Percentiles rank a stretch among this genome's conserved stretches.
Evolutionary conservation across 2,888 invertebrate species (phyloP).

Genomic region (Gonocerus acuteangulatus): DNA sequence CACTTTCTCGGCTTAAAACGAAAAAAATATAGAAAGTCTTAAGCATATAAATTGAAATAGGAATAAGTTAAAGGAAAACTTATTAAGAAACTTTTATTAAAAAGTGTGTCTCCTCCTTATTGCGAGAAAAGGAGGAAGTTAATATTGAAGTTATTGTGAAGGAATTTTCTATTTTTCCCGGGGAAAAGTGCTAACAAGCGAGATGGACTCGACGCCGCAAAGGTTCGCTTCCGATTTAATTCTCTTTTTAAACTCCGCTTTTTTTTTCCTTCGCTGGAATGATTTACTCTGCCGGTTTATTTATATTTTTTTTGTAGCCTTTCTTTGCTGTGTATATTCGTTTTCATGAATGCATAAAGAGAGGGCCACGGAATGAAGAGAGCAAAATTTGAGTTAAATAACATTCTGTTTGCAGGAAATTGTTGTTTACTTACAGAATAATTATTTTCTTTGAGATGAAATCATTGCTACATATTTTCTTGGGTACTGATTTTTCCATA

Average conservation of each 20-base stretch:
- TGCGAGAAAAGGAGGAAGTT: background rate
- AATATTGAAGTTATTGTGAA: background rate
- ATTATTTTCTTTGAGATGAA: too few relatives aligned
- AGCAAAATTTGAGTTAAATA: background rate
- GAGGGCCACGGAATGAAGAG: background rate
- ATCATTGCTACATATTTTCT: too few relatives aligned
- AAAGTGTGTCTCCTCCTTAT: background rate
- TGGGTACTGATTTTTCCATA: too few relatives aligned
- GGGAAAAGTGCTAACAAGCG: conserved; percentile 1
- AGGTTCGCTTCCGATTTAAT: conserved; percentile 12
- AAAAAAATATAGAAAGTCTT: too few relatives aligned
- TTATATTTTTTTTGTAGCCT: background rate
- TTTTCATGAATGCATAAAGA: conserved; percentile 4
- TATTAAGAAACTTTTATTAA: conserved; percentile 4
- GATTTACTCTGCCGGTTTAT: background rate
- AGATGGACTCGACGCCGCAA: background rate
- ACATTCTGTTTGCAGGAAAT: background rate
- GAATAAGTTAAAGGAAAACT: background rate
- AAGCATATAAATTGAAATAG: background rate
- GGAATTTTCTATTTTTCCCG: background rate
- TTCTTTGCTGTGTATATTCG: background rate
- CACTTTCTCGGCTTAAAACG: too few relatives aligned
- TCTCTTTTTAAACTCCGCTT: background rate
- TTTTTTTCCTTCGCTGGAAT: too few relatives aligned
- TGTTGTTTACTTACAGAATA: too few relatives aligned